Percentiles rank a stretch among this genome's conserved stretches.
phyloP scores from a whole-genome alignment of 2,113 vertebrate genomes.

The Acinonyx jubatus region DNA sequence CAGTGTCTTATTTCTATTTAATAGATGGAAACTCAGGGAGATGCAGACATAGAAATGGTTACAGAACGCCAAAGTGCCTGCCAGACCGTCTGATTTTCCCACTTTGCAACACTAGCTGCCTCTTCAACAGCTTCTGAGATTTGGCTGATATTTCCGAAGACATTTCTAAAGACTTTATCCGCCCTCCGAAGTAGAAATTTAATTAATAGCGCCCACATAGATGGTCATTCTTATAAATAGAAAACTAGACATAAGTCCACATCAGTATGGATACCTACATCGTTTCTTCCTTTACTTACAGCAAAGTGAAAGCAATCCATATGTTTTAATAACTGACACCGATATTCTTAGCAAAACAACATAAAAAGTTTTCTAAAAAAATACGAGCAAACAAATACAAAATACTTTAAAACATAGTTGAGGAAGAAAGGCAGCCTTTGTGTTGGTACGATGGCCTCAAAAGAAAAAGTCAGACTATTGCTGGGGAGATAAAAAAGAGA shows the following conservation, averaged over 20 bases:
- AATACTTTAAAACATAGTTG: neutral
- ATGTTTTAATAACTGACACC: neutral
- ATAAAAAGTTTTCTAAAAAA: neutral
- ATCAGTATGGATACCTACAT: neutral
- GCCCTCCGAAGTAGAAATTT: neutral
- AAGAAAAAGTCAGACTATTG: neutral
- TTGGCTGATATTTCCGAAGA: neutral
- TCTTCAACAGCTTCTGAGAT: neutral
- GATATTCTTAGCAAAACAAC: neutral
- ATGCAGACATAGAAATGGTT: neutral
- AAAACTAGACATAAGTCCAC: neutral
- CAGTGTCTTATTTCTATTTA: neutral
- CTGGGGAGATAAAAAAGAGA: neutral
- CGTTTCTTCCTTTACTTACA: neutral
- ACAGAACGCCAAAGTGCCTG: rapidly evolving
- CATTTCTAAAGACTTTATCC: neutral
- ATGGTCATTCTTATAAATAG: neutral
- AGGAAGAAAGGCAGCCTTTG: neutral
- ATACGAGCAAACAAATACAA: neutral
- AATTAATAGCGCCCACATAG: neutral
- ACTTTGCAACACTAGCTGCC: neutral
- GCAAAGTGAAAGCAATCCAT: neutral
- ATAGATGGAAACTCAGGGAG: neutral
- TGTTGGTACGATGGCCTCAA: neutral
- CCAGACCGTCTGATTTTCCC: neutral